A percentile compares a stretch with the other conserved stretches of the same genome.
Evolutionary conservation across 2,113 vertebrate species (phyloP).

Genomic region (Nicator chloris): DNA sequence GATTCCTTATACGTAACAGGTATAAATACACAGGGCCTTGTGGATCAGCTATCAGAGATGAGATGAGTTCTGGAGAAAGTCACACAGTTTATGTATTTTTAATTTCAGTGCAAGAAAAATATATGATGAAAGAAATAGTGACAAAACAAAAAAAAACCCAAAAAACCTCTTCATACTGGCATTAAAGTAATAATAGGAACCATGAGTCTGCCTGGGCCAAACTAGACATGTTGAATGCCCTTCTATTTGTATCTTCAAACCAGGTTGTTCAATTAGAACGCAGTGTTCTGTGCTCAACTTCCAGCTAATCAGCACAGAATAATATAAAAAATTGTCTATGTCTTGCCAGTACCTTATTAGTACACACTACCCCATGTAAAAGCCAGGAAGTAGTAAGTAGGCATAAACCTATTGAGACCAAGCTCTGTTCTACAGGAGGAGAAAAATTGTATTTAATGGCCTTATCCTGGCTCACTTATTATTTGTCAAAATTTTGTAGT

Average conservation of each 20-base stretch:
- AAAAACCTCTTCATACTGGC: neutral
- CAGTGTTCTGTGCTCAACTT: neutral
- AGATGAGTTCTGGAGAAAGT: neutral
- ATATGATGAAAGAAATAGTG: neutral
- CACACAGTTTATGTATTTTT: neutral
- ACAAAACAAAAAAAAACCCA: neutral
- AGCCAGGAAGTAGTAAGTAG: neutral
- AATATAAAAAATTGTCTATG: neutral
- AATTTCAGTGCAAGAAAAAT: neutral
- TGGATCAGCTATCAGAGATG: neutral
- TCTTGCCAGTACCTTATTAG: neutral
- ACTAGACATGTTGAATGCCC: neutral
- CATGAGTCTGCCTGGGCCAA: neutral
- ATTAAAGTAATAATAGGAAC: neutral
- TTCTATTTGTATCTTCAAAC: neutral
- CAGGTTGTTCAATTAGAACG: neutral
- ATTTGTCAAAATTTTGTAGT: neutral
- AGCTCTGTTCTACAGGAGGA: neutral
- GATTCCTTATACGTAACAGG: neutral
- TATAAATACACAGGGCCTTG: neutral
- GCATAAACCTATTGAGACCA: neutral
- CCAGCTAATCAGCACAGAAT: neutral
- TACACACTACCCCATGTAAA: neutral
- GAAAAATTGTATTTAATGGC: neutral
- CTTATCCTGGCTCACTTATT: neutral